Conservation (phyloP, 2,113 vertebrate species). For the Zosterops pallidus region DNA sequence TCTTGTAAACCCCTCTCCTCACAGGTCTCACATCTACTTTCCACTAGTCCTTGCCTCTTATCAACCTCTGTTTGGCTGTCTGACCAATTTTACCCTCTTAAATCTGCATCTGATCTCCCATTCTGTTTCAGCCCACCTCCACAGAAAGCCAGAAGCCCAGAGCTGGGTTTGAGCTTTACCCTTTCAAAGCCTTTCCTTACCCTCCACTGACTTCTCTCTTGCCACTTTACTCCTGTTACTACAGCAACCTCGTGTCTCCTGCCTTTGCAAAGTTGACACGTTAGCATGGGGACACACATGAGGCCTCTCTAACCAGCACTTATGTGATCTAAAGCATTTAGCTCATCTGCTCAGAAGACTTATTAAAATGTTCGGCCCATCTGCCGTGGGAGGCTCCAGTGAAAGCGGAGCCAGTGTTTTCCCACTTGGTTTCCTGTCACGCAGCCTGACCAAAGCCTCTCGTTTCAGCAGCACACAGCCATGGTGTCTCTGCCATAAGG, state of each 20-base stretch:
- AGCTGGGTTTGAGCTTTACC: neutral
- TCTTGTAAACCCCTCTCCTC: neutral
- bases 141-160: neutral
- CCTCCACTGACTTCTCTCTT: neutral
- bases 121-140: neutral
- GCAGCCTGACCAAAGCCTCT: conserved; percentile 15
- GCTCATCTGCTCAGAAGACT: conserved; percentile 42
- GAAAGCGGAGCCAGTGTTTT: neutral
- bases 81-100: neutral
- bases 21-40: neutral
- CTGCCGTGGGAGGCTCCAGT: conserved; percentile 22
- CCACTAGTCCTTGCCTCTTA: neutral
- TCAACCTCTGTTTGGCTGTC: neutral
- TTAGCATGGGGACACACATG: conserved; percentile 16
- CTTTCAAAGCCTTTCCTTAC: neutral
- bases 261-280: conserved; percentile 20
- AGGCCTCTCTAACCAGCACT: conserved; percentile 18
- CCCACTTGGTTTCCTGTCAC: conserved; percentile 42
- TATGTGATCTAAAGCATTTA: conserved; percentile 52
- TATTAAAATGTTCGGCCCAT: conserved; percentile 37
- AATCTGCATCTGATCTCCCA: neutral
- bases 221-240: conserved; percentile 40
- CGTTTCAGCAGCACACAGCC: neutral
- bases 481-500: neutral
- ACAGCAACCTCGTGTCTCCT: conserved; percentile 24